phyloP scores from a whole-genome alignment of 2,888 invertebrate species.

The Andrena bucephala region DNA sequence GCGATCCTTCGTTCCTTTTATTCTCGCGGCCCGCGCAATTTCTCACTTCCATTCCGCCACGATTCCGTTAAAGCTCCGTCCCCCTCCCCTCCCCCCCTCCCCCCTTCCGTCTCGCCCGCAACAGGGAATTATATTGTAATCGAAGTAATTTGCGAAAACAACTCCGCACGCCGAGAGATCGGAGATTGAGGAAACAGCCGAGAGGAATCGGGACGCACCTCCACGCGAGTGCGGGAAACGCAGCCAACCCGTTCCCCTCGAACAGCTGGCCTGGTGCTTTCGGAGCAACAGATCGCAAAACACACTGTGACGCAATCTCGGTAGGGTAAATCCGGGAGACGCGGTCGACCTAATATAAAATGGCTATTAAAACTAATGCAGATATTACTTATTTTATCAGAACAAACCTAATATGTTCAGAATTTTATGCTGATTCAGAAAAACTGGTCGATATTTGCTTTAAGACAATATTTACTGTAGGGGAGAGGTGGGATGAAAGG shows the following conservation, averaged over 20 bases:
- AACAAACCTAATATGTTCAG: no score
- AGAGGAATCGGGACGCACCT: background rate
- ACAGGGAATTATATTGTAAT: constrained; percentile 66
- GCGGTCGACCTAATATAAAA: no score
- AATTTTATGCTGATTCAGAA: no score
- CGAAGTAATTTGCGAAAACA: constrained; percentile 66
- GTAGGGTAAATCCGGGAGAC: no score
- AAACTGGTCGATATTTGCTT: no score
- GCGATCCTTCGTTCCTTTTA: constrained; percentile 27
- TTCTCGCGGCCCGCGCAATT: constrained; percentile 55
- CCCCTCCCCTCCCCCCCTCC: no score
- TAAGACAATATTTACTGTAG: no score
- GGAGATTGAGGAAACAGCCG: constrained; percentile 31
- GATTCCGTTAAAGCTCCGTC: constrained; percentile 57
- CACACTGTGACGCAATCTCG: background rate
- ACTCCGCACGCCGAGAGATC: constrained; percentile 27
- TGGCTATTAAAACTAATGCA: no score
- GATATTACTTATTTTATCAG: no score
- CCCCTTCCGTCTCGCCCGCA: background rate
- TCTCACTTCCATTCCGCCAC: constrained; percentile 43
- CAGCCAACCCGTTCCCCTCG: background rate
- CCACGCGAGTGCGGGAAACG: background rate
- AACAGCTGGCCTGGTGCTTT: no score
- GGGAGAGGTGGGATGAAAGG: no score
- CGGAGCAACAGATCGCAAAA: background rate